Conservation (phyloP, 2,888 invertebrate genomes). For the Andrena dorsata region DNA sequence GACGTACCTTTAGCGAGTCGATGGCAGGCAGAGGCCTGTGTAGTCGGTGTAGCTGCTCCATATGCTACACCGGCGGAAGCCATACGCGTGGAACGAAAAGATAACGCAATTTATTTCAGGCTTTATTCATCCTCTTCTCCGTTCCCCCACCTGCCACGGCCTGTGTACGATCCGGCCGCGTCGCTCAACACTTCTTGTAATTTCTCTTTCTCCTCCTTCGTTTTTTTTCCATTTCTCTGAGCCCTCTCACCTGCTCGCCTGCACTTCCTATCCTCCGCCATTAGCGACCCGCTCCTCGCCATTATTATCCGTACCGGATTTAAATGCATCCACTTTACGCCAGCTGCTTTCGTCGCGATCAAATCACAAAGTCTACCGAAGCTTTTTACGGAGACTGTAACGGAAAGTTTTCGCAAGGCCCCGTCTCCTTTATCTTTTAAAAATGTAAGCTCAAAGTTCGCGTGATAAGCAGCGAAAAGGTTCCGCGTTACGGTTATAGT, state of each 20-base stretch:
- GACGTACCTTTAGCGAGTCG: too few relatives aligned
- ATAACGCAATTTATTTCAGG: constrained; percentile 83
- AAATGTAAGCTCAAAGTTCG: constrained; percentile 5
- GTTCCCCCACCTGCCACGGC: constrained; percentile 16
- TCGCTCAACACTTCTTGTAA: constrained; percentile 58
- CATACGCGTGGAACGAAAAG: constrained; percentile 83
- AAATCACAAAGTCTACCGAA: constrained; percentile 59
- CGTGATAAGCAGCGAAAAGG: not conserved
- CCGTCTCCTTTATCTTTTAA: not conserved
- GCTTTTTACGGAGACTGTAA: not conserved
- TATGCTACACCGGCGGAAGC: constrained; percentile 65
- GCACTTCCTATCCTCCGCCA: constrained; percentile 14
- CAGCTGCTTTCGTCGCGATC: constrained; percentile 67
- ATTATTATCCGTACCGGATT: constrained; percentile 60
- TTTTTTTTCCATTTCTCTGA: constrained; percentile 5
- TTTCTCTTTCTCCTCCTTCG: constrained; percentile 13
- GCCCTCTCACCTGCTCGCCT: constrained; percentile 28
- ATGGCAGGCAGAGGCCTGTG: constrained; percentile 38
- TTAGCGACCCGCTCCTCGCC: constrained; percentile 31
- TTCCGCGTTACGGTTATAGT: not conserved
- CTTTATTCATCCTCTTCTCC: constrained; percentile 78
- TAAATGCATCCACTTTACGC: constrained; percentile 67
- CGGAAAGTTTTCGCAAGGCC: not conserved
- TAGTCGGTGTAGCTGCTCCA: constrained; percentile 40
- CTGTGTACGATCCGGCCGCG: constrained; percentile 48